Evolutionary conservation across 2,888 invertebrate species (phyloP).

Genomic region (Allophyes oxyacanthae): DNA sequence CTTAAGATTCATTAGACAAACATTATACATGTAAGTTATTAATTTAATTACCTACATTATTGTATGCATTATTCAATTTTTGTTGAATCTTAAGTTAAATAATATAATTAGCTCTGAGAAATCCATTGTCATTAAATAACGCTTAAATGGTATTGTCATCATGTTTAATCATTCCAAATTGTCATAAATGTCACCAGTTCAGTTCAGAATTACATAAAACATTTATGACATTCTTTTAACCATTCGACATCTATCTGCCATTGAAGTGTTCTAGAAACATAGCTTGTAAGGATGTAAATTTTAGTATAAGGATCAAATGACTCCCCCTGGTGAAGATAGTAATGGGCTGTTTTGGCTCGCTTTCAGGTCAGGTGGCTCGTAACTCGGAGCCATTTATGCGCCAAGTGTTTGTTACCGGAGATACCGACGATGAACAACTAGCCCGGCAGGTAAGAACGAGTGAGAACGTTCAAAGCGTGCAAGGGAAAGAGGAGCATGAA

Average conservation of each 20-base stretch:
- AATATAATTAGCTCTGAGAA: conserved; percentile 14
- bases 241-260: conserved; percentile 31
- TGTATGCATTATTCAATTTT: conserved; percentile 22
- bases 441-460: conserved; percentile 90
- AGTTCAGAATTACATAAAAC: conserved; percentile 35
- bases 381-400: conserved; percentile 98
- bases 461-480: conserved; percentile 35
- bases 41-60: conserved; percentile 17
- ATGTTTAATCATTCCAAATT: conserved; percentile 40
- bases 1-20: conserved; percentile 49
- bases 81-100: conserved; percentile 54
- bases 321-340: conserved; percentile 65
- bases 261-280: conserved; percentile 30
- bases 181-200: conserved; percentile 48
- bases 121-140: conserved; percentile 40
- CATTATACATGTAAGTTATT: conserved; percentile 7
- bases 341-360: conserved; percentile 81
- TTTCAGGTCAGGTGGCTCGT: conserved; percentile 94
- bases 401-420: conserved; percentile 96
- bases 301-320: conserved; percentile 34
- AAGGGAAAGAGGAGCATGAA: conserved; percentile 73
- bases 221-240: conserved; percentile 47
- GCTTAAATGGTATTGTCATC: conserved; percentile 57
- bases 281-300: conserved; percentile 10
- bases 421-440: conserved; percentile 90